Conservation (phyloP, 2,888 invertebrate genomes). For the Rhopalosiphum nymphaeae region DNA sequence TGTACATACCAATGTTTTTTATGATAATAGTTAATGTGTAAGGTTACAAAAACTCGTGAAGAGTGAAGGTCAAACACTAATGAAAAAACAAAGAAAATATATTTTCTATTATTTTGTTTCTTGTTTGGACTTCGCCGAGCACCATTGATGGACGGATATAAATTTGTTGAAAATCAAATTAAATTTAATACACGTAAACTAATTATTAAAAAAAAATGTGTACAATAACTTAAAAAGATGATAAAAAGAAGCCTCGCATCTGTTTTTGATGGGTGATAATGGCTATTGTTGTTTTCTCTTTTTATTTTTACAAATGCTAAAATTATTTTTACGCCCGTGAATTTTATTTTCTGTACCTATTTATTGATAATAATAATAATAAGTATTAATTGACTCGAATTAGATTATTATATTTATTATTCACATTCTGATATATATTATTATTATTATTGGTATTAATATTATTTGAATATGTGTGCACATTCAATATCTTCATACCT, state of each 20-base stretch:
- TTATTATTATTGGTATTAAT: constrained; percentile 52
- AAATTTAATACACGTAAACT: constrained; percentile 63
- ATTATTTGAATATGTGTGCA: constrained; percentile 39
- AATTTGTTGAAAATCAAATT: constrained; percentile 65
- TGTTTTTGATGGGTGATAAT: constrained; percentile 45
- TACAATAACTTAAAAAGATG: constrained; percentile 37
- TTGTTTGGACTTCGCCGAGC: constrained; percentile 34
- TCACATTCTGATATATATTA: constrained; percentile 47
- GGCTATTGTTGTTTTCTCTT: constrained; percentile 58
- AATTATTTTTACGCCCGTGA: constrained; percentile 64
- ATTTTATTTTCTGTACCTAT: constrained; percentile 65
- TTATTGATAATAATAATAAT: constrained; percentile 61
- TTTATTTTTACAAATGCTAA: constrained; percentile 62
- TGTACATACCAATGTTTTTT: constrained; percentile 64
- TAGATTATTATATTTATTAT: constrained; percentile 64
- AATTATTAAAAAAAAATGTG: constrained; percentile 50
- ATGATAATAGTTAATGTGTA: constrained; percentile 61
- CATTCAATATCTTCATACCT: neutral
- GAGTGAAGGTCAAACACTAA: constrained; percentile 8
- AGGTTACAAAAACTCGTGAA: constrained; percentile 32
- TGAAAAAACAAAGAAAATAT: constrained; percentile 50
- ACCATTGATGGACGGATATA: constrained; percentile 56
- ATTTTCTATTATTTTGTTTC: constrained; percentile 42
- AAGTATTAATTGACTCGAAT: constrained; percentile 65
- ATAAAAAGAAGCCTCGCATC: constrained; percentile 61